These are phyloP conservation scores for Erebia aethiops DNA, from an alignment of 2,888 invertebrate species.

Conservation along the genomic window DNA sequence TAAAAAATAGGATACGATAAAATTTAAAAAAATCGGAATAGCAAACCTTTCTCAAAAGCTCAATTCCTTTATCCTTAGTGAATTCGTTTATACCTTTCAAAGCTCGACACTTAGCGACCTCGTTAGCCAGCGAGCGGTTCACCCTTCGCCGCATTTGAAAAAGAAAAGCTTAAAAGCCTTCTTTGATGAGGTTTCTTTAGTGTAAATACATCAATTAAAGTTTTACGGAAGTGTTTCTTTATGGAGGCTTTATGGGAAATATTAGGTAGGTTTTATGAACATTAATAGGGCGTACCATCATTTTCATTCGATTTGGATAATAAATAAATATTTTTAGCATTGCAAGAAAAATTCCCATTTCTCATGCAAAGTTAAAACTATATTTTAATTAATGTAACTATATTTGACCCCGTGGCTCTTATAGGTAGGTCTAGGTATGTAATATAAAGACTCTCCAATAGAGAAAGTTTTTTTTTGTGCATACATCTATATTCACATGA, in stretches of 20 bases:
- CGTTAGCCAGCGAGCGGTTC: slow-evolving; percentile 20
- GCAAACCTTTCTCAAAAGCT: not conserved
- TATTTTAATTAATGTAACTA: no score
- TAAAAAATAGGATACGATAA: not conserved
- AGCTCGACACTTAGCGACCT: slow-evolving; percentile 22
- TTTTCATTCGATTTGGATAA: not conserved
- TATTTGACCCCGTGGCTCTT: no score
- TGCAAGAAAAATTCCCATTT: no score
- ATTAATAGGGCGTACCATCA: not conserved
- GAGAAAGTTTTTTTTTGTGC: no score
- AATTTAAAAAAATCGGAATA: not conserved
- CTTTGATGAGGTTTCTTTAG: not conserved
- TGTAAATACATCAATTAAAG: not conserved
- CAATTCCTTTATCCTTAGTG: not conserved
- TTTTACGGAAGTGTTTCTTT: not conserved
- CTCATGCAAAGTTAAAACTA: no score
- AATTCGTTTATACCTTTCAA: not conserved
- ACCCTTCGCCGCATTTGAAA: slow-evolving; percentile 18
- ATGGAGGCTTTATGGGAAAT: not conserved
- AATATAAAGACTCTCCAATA: no score
- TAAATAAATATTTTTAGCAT: no score
- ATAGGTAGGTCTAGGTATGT: no score
- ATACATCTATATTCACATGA: no score
- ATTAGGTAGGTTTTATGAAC: not conserved
- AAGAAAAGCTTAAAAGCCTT: not conserved